Percentiles rank a stretch among this genome's conserved stretches.
phyloP scores from a whole-genome alignment of 1,140 invertebrate species.

The Drosophila nigromelanica region DNA sequence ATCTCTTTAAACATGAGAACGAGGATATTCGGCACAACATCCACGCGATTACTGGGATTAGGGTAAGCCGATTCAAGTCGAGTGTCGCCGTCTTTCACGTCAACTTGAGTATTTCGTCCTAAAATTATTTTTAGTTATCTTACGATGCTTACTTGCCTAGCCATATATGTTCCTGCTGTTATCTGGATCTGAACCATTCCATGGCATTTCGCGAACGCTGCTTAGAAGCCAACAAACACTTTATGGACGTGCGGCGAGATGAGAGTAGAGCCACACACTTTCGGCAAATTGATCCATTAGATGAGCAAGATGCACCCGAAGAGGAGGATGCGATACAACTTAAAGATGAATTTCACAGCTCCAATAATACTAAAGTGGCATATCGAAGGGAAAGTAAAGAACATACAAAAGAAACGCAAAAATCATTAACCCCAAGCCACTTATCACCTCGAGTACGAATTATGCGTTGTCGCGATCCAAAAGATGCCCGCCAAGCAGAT shows the following conservation, averaged over 20 bases:
- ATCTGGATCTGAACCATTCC: conserved; percentile 58
- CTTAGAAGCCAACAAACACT: conserved; percentile 34
- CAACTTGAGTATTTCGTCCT: neutral
- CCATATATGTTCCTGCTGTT: conserved; percentile 67
- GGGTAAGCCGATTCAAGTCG: conserved; percentile 23
- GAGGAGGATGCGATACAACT: neutral
- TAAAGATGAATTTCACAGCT: neutral
- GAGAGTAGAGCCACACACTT: neutral
- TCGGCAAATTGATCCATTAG: conserved; percentile 8
- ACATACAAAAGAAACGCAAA: neutral
- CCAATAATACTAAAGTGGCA: neutral
- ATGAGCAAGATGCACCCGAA: neutral
- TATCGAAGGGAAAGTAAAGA: neutral
- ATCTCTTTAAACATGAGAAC: conserved; percentile 53
- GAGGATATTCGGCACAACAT: conserved; percentile 36
- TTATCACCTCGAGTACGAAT: conserved; percentile 14
- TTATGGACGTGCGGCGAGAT: neutral
- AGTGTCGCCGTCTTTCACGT: neutral
- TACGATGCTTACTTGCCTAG: conserved; percentile 27
- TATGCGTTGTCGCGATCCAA: conserved; percentile 16
- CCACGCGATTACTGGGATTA: conserved; percentile 48
- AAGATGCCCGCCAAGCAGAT: neutral
- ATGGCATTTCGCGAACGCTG: conserved; percentile 58
- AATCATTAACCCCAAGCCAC: neutral
- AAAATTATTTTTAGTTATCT: conserved; percentile 27